phyloP scores from a whole-genome alignment of 2,113 vertebrate genomes.

The Orientallactaga bullata region DNA sequence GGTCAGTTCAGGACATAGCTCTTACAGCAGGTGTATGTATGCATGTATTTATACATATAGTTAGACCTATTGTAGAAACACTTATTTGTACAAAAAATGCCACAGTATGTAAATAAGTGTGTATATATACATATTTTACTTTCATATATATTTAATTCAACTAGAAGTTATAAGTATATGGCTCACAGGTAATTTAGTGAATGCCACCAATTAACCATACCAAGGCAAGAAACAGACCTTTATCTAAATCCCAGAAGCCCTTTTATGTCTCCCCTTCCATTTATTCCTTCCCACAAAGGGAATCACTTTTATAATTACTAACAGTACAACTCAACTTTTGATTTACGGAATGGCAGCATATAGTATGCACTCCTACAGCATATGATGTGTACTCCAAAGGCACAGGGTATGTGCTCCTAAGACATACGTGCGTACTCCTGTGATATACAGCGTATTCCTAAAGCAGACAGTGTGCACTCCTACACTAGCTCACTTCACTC shows the following conservation, averaged over 20 bases:
- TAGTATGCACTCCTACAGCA: neutral
- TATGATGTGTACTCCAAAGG: no score
- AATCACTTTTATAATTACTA: neutral
- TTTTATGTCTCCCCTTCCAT: rapidly evolving
- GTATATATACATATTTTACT: neutral
- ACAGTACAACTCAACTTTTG: neutral
- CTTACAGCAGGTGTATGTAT: no score
- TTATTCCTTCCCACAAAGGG: neutral
- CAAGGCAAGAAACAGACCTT: neutral
- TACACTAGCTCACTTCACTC: neutral
- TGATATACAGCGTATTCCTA: no score
- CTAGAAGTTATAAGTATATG: neutral
- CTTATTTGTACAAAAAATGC: no score
- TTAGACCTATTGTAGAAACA: no score
- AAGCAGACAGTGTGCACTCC: neutral
- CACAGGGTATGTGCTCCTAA: no score
- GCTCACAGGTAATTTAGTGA: neutral
- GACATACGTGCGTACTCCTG: no score
- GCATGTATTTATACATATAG: neutral
- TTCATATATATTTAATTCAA: neutral
- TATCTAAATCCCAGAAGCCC: no score
- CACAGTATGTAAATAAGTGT: neutral
- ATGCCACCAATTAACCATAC: neutral
- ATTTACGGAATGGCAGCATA: neutral
- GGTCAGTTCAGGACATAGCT: neutral